Percentiles rank a stretch among this genome's conserved stretches.
Conservation (phyloP, 2,113 vertebrate genomes). For the Poeciliopsis retropinna region DNA sequence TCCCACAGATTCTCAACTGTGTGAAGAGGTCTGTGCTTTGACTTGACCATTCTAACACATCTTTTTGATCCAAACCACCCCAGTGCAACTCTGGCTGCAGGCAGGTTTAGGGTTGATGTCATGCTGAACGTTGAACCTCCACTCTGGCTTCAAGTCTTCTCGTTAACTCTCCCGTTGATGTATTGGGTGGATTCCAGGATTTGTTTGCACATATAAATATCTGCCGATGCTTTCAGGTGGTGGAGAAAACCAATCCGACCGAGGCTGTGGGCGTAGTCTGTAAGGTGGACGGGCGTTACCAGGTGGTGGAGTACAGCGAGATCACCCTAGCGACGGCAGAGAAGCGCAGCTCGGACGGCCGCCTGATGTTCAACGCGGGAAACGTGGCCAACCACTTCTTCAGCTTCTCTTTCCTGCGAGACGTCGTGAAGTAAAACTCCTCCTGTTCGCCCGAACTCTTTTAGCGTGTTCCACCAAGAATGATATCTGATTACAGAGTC, state of each 20-base stretch:
- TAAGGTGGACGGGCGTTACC: constrained; percentile 89
- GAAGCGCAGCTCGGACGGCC: constrained; percentile 85
- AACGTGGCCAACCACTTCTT: constrained; percentile 98
- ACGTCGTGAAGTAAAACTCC: constrained; percentile 87
- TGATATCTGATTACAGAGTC: not conserved
- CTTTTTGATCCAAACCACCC: too few species aligned
- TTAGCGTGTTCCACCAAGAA: not conserved
- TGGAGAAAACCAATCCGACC: constrained; percentile 96
- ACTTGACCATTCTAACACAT: constrained; percentile 31
- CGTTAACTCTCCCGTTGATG: too few species aligned
- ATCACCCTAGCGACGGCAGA: constrained; percentile 92
- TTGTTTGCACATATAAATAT: not conserved
- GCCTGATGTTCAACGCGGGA: constrained; percentile 90
- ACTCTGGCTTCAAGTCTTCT: not conserved
- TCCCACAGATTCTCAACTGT: constrained; percentile 27
- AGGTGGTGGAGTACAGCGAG: constrained; percentile 98
- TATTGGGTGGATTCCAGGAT: too few species aligned
- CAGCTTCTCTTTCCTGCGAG: constrained; percentile 87
- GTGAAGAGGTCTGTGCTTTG: constrained; percentile 35
- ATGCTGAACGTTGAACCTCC: not conserved
- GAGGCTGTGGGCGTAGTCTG: constrained; percentile 97
- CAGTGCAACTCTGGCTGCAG: not conserved
- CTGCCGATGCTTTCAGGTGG: constrained; percentile 81
- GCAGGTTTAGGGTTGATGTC: not conserved
- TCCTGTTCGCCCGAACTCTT: not conserved